phyloP scores from a whole-genome alignment of 2,113 vertebrate species.

The Saccopteryx bilineata region DNA sequence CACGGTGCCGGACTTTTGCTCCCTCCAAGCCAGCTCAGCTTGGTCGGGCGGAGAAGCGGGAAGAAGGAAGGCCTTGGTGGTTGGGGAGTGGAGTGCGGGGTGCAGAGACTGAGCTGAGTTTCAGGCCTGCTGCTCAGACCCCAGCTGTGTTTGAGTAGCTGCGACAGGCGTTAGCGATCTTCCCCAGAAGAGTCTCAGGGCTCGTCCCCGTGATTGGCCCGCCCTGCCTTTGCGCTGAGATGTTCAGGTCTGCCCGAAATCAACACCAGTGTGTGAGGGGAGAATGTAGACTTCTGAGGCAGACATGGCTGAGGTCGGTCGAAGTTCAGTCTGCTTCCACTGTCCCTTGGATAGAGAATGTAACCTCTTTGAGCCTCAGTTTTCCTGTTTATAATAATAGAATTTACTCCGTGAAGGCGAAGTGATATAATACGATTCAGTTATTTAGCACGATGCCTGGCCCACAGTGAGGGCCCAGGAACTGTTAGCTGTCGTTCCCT shows the following conservation, averaged over 20 bases:
- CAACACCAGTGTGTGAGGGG: neutral
- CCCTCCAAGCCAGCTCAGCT: neutral
- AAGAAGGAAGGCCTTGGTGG: neutral
- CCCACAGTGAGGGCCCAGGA: neutral
- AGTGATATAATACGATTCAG: neutral
- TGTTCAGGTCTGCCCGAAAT: neutral
- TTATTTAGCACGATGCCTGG: neutral
- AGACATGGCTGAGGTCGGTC: neutral
- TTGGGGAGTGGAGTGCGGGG: neutral
- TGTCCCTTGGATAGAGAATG: neutral
- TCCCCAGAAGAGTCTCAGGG: neutral
- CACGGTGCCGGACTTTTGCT: neutral
- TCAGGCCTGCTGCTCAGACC: neutral
- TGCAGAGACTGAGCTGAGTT: neutral
- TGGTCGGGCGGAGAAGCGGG: neutral
- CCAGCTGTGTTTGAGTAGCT: neutral
- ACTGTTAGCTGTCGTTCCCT: neutral
- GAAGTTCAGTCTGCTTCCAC: neutral
- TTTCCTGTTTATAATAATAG: neutral
- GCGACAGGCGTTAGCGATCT: neutral
- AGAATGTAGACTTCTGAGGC: neutral
- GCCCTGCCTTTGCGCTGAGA: neutral
- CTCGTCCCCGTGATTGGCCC: neutral
- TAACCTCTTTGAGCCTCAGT: neutral
- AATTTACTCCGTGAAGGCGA: neutral